Base-by-base conservation (phyloP, 2,888 invertebrate species). In the Xylota sylvarum region DNA sequence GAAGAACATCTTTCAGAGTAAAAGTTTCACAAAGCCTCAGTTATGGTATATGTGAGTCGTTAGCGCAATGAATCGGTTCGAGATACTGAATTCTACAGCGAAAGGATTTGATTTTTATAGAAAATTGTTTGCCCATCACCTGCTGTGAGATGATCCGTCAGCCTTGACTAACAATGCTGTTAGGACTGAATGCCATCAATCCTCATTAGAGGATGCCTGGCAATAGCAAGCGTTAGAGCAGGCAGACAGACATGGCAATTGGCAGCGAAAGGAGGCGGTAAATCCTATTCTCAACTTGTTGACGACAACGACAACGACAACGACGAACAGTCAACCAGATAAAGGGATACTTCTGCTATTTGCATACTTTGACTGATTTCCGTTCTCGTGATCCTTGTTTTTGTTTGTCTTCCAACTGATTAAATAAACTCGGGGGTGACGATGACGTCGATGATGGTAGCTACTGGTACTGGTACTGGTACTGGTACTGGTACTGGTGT, bases 371-470 rank as follows among this genome's bases (percentile, higher is more conserved):
- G 60, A 86, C 81, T 64, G 73, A 77, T 78, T 78, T 82, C 77
- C 82, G 37, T 78, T 62, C 17, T 77, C 19, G 62, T 40, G 86
- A 82, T 50, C 58, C 55, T 73, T 82, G 67, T 77, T 80, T 65
- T 58, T 78, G 73, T 86, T 86, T 82, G 72, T 60, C 73, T 73
- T 78, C 76, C 70, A 56, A 82, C 78, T 86, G 82, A 86, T 86
- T 86, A 82, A 86, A 85, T 85, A 85, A 80, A 76, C 80, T 56
- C 40, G 48, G 72, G 67, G 50, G 62, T 52, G 80, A 74, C 77
- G 46, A 58, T 65, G 70, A 72, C 65, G 65, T 58, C 60, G 50
- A 58, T 58, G 79, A 48, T 19, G n/a, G 5, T 27, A 40, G 58
- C n/a, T 14, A 6, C 43, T 17, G 35, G 10, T 70, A 14, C 43